These are phyloP conservation scores for Danio tinwini DNA, from an alignment of 2,797 vertebrate species.

Conservation along the genomic window DNA sequence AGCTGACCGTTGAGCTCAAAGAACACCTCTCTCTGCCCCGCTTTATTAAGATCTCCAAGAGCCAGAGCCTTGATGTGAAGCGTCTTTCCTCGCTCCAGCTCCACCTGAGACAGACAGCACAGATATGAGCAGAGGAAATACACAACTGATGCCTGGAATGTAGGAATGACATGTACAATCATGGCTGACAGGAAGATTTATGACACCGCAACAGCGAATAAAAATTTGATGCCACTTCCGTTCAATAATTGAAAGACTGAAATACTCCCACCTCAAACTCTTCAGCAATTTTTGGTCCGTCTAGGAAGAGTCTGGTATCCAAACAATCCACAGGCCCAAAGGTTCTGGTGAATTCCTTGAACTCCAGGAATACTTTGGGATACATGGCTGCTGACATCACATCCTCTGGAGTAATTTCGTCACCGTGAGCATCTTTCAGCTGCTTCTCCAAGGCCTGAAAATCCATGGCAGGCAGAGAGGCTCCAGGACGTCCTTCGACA, in stretches of 20 bases:
- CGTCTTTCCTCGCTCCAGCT: conserved; percentile 91
- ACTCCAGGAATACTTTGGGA: conserved; percentile 90
- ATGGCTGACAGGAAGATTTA: conserved; percentile 40
- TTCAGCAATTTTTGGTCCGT: conserved; percentile 92
- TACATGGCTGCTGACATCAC: conserved; percentile 94
- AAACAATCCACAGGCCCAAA: conserved; percentile 93
- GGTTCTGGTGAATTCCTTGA: conserved; percentile 84
- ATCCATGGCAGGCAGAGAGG: conserved; percentile 84
- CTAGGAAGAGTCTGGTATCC: conserved; percentile 90
- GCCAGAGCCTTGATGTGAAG: conserved; percentile 96
- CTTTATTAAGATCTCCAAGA: conserved; percentile 89
- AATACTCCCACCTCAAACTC: conserved; percentile 86
- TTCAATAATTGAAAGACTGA: neutral
- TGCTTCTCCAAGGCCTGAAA: conserved; percentile 82
- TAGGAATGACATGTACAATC: neutral
- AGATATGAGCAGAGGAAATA: neutral
- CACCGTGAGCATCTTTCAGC: conserved; percentile 75
- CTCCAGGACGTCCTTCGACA: conserved; percentile 89
- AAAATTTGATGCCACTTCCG: neutral
- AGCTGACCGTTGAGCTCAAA: conserved; percentile 96
- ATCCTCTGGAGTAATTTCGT: conserved; percentile 89
- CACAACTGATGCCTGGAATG: conserved; percentile 18
- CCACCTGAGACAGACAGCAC: conserved; percentile 78
- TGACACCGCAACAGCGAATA: conserved; percentile 22
- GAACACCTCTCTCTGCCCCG: conserved; percentile 94